These are phyloP conservation scores for Apodemus speciosus DNA, from an alignment of 2,113 vertebrate genomes.

Conservation along the genomic window DNA sequence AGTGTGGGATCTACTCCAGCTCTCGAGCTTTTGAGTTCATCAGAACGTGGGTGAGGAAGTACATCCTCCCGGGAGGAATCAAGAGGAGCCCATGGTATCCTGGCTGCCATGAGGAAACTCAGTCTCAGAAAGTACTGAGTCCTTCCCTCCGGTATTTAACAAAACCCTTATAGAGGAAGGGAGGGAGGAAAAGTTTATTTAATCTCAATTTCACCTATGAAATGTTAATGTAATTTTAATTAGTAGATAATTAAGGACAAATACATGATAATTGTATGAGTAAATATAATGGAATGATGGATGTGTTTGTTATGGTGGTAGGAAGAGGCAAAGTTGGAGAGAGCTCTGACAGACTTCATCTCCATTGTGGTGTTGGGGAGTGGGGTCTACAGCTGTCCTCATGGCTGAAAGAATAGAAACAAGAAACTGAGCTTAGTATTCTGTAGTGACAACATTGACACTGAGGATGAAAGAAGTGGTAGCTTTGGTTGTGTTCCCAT, in stretches of 20 bases:
- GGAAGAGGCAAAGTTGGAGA: neutral
- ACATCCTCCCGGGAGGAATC: neutral
- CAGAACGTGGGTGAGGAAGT: neutral
- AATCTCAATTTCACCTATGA: neutral
- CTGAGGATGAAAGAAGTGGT: neutral
- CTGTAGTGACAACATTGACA: neutral
- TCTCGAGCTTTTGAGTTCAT: neutral
- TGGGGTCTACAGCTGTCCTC: neutral
- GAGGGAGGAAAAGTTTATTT: neutral
- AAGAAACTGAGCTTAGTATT: neutral
- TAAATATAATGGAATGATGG: neutral
- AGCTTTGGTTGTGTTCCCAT: neutral
- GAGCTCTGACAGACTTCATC: neutral
- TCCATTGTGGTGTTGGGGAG: neutral
- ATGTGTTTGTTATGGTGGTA: neutral
- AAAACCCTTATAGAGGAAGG: neutral
- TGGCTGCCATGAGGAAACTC: neutral
- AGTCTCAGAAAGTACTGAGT: neutral
- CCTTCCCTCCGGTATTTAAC: neutral
- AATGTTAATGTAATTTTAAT: slow-evolving; percentile 15
- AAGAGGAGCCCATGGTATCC: neutral
- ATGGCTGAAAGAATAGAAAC: neutral
- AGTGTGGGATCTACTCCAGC: neutral
- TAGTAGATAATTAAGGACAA: neutral
- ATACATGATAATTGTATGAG: neutral